phyloP scores from a whole-genome alignment of 2,113 vertebrate species.

The Microcebus ravelobensis region DNA sequence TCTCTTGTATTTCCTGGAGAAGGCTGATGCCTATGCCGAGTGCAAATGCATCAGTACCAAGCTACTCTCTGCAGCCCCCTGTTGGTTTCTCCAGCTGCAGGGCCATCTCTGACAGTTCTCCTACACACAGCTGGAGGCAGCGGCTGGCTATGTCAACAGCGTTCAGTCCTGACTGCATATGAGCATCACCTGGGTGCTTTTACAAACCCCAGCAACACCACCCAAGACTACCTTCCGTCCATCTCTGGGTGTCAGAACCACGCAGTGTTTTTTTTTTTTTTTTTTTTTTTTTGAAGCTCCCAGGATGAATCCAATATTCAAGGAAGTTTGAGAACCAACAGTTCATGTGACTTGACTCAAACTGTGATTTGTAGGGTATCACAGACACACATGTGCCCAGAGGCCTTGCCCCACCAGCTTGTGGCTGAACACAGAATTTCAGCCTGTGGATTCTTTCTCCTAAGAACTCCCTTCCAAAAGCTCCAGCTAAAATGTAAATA shows the following conservation, averaged over 20 bases:
- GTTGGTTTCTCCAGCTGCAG: background rate
- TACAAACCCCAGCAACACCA: background rate
- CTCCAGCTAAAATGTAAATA: background rate
- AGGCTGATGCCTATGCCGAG: background rate
- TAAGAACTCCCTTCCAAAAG: background rate
- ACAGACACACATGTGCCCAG: background rate
- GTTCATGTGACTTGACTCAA: background rate
- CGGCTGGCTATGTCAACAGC: rapidly evolving
- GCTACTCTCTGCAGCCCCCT: background rate
- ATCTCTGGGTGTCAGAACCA: background rate
- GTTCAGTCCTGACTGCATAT: background rate
- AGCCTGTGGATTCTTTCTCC: background rate
- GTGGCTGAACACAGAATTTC: background rate
- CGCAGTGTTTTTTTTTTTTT: background rate
- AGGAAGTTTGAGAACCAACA: background rate
- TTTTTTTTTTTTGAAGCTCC: background rate
- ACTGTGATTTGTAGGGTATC: background rate
- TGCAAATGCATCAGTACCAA: background rate
- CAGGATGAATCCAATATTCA: background rate
- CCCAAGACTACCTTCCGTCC: background rate
- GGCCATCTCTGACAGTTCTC: background rate
- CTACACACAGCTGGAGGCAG: background rate
- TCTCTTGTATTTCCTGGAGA: rapidly evolving
- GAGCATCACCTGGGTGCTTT: background rate
- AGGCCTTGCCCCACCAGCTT: background rate